These are phyloP conservation scores for Oryzias melastigma DNA, from an alignment of 2,113 vertebrate genomes.

Conservation along the genomic window DNA sequence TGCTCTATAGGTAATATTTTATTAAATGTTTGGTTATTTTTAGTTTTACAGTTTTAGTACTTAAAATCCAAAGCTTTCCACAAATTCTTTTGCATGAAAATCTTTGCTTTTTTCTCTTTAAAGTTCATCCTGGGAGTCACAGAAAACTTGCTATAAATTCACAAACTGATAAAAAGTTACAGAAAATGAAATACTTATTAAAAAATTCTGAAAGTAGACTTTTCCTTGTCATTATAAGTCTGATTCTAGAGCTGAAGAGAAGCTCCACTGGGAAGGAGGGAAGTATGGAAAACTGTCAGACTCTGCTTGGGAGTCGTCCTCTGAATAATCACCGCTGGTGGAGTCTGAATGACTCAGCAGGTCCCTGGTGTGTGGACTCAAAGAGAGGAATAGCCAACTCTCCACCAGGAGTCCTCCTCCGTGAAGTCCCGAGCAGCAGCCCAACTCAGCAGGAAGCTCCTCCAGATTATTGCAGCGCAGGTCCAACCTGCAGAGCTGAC, in stretches of 20 bases:
- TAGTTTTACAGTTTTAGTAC: no score
- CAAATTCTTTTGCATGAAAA: no score
- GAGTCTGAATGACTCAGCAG: conserved; percentile 43
- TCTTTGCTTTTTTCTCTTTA: no score
- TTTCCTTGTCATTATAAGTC: conserved; percentile 56
- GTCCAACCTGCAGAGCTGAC: conserved; percentile 68
- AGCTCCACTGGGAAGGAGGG: conserved; percentile 71
- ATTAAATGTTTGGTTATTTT: no score
- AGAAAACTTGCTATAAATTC: no score
- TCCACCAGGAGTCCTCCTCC: conserved; percentile 75
- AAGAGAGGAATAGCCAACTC: conserved; percentile 69
- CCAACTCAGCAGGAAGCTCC: conserved; percentile 73
- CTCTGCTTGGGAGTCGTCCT: conserved; percentile 39
- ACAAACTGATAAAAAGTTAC: no score
- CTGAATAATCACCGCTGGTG: conserved; percentile 16
- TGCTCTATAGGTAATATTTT: no score
- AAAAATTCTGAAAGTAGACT: no score
- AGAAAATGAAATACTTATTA: no score
- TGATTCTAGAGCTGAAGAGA: conserved; percentile 75
- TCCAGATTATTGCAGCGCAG: conserved; percentile 74
- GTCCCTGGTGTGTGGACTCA: conserved; percentile 65
- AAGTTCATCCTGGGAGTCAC: no score
- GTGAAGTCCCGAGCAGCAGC: conserved; percentile 64
- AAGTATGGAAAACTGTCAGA: conserved; percentile 70
- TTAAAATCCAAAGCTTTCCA: no score